Base-by-base conservation (phyloP, 2,888 invertebrate genomes). In the Notodonta dromedarius region DNA sequence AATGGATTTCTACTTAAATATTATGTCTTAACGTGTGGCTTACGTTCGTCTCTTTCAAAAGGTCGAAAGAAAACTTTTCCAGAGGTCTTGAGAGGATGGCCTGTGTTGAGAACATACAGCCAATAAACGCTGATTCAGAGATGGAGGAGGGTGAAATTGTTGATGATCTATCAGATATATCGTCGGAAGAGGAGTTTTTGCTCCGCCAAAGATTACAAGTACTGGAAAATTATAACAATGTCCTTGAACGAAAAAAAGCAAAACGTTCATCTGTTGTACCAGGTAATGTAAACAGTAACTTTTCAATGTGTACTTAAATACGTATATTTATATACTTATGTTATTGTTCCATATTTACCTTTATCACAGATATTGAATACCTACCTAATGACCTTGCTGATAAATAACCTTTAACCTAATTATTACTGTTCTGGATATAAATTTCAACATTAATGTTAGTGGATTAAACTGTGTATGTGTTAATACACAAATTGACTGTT, bases 131-230 rank as follows among this genome's bases (percentile, higher is more conserved):
- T 67, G 92, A 92, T 63, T 91, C 89, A 0, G 94, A 94, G 71
- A 90, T 90, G 85, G 94, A 94, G 70, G 94, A 94, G 79, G 94
- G 94, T 6, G 93, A 94, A 82, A 94, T 94, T 62, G 86, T 93
- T 11, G 94, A 92, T 69, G 89, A 90, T 58, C 75, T 93, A 0
- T 93, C 93, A 1, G 93, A 94, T 73, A 93, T 94, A 73, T 94
- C 94, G 2, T 93, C 94, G 0, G 94, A 91, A 56, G 94, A 94
- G 75, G 93, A 94, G 73, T 90, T 87, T 69, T 76, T 93, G 24
- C 74, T 94, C 61, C 84, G 92, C 58, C 88, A 93, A 73, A 84
- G 93, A 56, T 74, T 94, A 48, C 85, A 91, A 80, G 89, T 93
- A 53, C 80, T 94, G 53, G 94, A 94, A 74, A 93, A 85, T 71